Conservation (phyloP, 2,888 invertebrate species). For the Opisthograptis luteolata region DNA sequence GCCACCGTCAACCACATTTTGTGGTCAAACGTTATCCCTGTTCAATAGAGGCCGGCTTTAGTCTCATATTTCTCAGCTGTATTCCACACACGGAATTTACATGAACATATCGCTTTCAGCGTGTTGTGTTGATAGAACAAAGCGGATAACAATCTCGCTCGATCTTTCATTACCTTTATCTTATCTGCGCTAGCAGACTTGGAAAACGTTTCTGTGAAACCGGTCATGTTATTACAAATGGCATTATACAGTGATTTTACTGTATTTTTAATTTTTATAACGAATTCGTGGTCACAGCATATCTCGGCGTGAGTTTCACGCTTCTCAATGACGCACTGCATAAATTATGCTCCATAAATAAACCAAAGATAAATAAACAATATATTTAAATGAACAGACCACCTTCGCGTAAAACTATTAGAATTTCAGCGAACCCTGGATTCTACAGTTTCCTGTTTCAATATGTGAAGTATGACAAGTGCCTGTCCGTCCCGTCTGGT, state of each 20-base stretch:
- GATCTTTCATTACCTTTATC: conserved; percentile 18
- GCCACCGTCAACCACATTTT: too few species aligned
- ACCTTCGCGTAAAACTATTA: conserved; percentile 11
- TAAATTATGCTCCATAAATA: conserved; percentile 15
- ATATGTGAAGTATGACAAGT: background rate
- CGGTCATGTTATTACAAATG: background rate
- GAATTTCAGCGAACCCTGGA: background rate
- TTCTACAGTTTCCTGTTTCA: conserved; percentile 6
- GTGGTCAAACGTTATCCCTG: too few species aligned
- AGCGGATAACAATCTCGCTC: conserved; percentile 3
- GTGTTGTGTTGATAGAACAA: conserved; percentile 12
- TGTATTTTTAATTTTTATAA: background rate
- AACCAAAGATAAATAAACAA: conserved; percentile 17
- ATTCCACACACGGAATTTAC: too few species aligned
- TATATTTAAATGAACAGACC: background rate
- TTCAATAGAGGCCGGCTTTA: too few species aligned
- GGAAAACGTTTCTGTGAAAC: conserved; percentile 1
- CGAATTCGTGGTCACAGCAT: background rate
- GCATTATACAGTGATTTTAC: background rate
- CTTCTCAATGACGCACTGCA: conserved; percentile 12
- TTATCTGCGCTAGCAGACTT: conserved; percentile 6
- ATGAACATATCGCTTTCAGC: background rate
- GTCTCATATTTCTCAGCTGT: too few species aligned
- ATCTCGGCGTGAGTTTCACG: conserved; percentile 10
- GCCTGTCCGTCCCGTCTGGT: background rate